A percentile compares a stretch with the other conserved stretches of the same genome.
Conservation (phyloP, 2,797 vertebrate genomes). For the Scolopax bukidnonensis region DNA sequence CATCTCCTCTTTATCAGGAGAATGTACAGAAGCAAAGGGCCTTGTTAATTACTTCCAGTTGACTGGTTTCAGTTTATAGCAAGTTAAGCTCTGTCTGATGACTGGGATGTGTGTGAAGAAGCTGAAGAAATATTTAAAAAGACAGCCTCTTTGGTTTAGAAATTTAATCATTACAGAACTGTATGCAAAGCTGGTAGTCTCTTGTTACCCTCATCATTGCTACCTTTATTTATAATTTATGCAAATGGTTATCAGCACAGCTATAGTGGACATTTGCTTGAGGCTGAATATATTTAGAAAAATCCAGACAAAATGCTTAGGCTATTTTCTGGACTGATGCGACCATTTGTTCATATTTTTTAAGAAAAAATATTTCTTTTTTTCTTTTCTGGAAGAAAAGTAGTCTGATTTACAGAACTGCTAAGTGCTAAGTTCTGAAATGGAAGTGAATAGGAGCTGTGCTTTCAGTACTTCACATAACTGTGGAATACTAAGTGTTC, state of each 20-base stretch:
- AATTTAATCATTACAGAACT: not conserved
- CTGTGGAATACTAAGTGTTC: not conserved
- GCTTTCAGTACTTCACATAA: not conserved
- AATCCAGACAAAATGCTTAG: not conserved
- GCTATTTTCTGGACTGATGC: not conserved
- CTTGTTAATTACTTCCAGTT: not conserved
- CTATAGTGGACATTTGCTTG: not conserved
- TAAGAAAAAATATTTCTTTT: not conserved
- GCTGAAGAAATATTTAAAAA: not conserved
- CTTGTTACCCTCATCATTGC: not conserved
- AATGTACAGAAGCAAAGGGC: not conserved
- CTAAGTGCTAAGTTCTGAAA: not conserved
- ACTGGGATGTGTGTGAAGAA: not conserved
- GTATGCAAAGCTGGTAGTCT: not conserved
- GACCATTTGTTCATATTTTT: not conserved
- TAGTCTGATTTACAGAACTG: not conserved
- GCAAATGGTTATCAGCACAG: not conserved
- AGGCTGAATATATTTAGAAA: not conserved
- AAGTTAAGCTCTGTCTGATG: not conserved
- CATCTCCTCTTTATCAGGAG: not conserved
- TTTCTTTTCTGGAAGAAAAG: not conserved
- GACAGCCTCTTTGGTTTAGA: not conserved
- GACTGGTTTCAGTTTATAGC: not conserved
- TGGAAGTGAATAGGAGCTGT: not conserved
- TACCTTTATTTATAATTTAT: not conserved